Conservation (phyloP, 2,888 invertebrate genomes). For the Julus scandinavius region DNA sequence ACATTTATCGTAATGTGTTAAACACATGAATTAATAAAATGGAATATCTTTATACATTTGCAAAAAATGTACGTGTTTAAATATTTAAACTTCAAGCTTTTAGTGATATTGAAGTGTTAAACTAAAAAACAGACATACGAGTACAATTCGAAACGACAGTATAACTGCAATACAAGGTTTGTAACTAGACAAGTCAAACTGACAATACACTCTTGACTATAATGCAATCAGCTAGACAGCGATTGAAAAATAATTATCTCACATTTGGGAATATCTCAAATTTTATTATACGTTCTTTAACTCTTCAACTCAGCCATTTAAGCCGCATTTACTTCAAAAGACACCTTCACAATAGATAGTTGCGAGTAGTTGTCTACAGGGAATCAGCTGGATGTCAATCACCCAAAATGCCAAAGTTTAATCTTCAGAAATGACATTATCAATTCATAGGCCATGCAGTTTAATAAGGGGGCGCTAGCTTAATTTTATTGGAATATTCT, state of each 20-base stretch:
- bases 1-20: no score
- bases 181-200: not conserved
- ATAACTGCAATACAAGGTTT: not conserved
- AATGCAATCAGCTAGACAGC: not conserved
- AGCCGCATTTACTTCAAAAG: not conserved
- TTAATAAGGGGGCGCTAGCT: not conserved
- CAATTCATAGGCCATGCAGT: not conserved
- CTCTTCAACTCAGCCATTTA: not conserved
- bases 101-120: not conserved
- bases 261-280: conserved; percentile 3
- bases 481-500: not conserved
- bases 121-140: not conserved
- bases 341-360: not conserved
- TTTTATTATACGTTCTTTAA: not conserved
- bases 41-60: no score
- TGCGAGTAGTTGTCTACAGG: not conserved
- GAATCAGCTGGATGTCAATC: not conserved
- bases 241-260: not conserved
- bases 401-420: not conserved
- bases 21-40: no score
- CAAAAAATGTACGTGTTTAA: no score
- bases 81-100: not conserved
- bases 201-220: not conserved
- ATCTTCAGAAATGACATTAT: not conserved
- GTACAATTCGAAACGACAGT: not conserved